phyloP scores from a whole-genome alignment of 2,888 invertebrate genomes.

The Folsomia manolachei region DNA sequence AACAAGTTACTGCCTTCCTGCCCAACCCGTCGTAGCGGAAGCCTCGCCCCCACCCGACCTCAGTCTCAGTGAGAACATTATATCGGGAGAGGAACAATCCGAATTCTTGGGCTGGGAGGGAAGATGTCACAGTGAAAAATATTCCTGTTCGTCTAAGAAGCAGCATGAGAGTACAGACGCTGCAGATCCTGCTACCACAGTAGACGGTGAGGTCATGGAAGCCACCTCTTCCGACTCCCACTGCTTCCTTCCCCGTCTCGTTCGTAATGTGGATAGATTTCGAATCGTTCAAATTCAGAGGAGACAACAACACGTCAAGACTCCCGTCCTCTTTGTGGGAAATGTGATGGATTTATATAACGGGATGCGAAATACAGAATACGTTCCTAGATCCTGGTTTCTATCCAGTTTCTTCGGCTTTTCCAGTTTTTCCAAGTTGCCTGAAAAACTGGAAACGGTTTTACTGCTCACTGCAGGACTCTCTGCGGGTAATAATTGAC shows the following conservation, averaged over 20 bases:
- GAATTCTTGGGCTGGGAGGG: background rate
- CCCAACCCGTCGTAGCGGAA: constrained; percentile 42
- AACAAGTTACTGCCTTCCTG: constrained; percentile 46
- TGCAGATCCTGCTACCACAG: background rate
- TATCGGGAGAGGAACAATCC: background rate
- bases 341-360: constrained; percentile 47
- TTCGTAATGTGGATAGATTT: constrained; percentile 39
- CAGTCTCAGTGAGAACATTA: background rate
- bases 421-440: constrained; percentile 38
- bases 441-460: constrained; percentile 49
- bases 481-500: too few species aligned
- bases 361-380: constrained; percentile 44
- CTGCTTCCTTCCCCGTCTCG: constrained; percentile 45
- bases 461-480: constrained; percentile 48
- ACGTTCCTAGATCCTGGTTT: constrained; percentile 47
- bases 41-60: constrained; percentile 20
- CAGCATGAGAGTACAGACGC: background rate
- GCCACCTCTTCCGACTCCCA: background rate
- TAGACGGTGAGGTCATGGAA: constrained; percentile 14
- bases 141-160: constrained; percentile 25
- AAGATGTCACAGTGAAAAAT: constrained; percentile 30
- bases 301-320: constrained; percentile 36
- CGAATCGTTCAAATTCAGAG: constrained; percentile 49
- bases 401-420: constrained; percentile 46
- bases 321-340: constrained; percentile 49